Base-by-base conservation (phyloP, 2,113 vertebrate species). In the Python bivittatus region DNA sequence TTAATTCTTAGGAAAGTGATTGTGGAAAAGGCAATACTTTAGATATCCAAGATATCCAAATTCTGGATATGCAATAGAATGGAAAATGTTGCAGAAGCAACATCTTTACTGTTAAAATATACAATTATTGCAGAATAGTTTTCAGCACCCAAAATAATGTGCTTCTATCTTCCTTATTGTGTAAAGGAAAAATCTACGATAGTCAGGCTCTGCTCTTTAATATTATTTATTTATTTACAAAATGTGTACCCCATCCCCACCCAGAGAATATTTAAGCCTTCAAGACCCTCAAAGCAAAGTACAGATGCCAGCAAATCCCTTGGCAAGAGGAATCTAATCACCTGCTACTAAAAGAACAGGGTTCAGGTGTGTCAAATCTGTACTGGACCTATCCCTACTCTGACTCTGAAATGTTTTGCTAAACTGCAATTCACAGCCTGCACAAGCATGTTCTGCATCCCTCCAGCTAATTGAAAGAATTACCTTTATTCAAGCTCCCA, bases 401-500 rank as follows among this genome's bases (percentile, higher is more conserved):
- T 87, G 68, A 90, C 10, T 17, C 5, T 48, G 22, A 12, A 84
- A 12, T 79, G 9, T 27, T 79, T 53, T 79, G 88, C 23, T n/a
- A 91, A 42, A 10, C 22, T 42, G 61, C 25, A 57, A 29, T 57
- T 88, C 61, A 88, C 61, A 38, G 11, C 5, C 27, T 44, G 15
- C 13, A 44, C 15, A 56, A 27, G 48, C 42, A 42, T 23, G 0
- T 22, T 44, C 44, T 20, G 27, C 90, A 94, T 1, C 27, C 72
- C 61, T 91, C n/a, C 61, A 93, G 29, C 12, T 85, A 68, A 94
- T 15, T 44, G 44, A 52, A 95, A 92, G 27, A 72, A 96, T 88
- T 97, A 99, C 99, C 99, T 98, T 99, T 98, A 98, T 97, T 98
- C 88, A 98, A 97, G 96, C 97, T 97, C 90, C 97, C 98, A 98